These are phyloP conservation scores for Etheostoma spectabile DNA, from an alignment of 2,113 vertebrate genomes.

Conservation along the genomic window DNA sequence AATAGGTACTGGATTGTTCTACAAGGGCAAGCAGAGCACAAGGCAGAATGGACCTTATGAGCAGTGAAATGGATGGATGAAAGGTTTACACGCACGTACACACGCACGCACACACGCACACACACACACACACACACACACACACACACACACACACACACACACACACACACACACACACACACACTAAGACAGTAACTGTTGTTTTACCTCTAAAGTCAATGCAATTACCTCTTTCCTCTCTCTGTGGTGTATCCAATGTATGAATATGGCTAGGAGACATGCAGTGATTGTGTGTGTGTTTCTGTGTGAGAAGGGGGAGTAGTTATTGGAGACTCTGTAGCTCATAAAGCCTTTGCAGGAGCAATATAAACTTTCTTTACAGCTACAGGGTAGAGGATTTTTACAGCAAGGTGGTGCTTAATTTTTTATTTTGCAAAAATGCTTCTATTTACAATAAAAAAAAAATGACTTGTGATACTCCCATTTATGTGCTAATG, in stretches of 20 bases:
- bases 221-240: constrained; percentile 71
- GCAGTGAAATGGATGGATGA: constrained; percentile 53
- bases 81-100: constrained; percentile 38
- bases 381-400: constrained; percentile 32
- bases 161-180: constrained; percentile 48
- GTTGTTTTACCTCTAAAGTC: constrained; percentile 70
- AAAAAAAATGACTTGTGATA: neutral
- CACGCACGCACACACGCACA: constrained; percentile 50
- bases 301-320: neutral
- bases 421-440: constrained; percentile 43
- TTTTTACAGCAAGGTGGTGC: constrained; percentile 30
- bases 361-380: constrained; percentile 54
- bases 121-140: constrained; percentile 45
- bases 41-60: constrained; percentile 34
- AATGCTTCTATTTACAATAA: constrained; percentile 23
- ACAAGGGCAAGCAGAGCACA: constrained; percentile 57
- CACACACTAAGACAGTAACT: constrained; percentile 57
- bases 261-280: constrained; percentile 65
- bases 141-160: constrained; percentile 47
- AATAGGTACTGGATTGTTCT: constrained; percentile 60
- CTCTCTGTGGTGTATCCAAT: constrained; percentile 55
- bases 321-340: constrained; percentile 54
- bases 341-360: constrained; percentile 64
- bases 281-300: constrained; percentile 48
- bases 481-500: constrained; percentile 17